Conservation (phyloP, 2,113 vertebrate species). For the Dermatemys mawii region DNA sequence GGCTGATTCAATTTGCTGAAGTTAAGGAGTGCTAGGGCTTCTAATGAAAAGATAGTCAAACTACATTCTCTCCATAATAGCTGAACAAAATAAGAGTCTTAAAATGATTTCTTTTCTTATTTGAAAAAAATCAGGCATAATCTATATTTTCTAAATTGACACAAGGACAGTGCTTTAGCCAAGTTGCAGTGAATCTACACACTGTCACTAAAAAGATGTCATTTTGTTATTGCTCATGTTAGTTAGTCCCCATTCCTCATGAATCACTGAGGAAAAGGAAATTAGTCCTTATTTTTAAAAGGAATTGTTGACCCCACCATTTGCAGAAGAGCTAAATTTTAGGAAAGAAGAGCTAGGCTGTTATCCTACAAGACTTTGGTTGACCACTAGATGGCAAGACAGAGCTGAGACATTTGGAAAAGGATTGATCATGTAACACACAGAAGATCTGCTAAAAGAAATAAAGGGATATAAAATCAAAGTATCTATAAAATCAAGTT, state of each 20-base stretch:
- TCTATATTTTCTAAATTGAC: neutral
- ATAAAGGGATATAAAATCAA: neutral
- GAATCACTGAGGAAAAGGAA: neutral
- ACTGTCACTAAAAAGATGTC: neutral
- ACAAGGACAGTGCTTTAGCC: neutral
- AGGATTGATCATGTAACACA: accelerated
- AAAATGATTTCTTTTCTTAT: neutral
- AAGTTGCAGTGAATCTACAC: accelerated
- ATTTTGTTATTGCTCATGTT: neutral
- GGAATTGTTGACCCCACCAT: accelerated
- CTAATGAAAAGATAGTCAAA: neutral
- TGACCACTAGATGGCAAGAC: constrained; percentile 68
- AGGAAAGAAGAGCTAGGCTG: neutral
- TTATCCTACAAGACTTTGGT: neutral
- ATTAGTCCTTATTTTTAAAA: neutral
- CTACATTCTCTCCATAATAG: neutral
- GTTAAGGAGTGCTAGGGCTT: neutral
- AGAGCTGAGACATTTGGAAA: constrained; percentile 13
- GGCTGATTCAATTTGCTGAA: neutral
- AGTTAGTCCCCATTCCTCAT: neutral
- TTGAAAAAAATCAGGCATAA: neutral
- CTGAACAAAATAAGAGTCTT: neutral
- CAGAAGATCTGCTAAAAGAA: neutral
- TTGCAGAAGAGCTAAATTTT: neutral
- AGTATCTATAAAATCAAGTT: neutral